Percentiles rank a stretch among this genome's conserved stretches.
These are phyloP conservation scores for Sphenodon punctatus DNA, from an alignment of 2,797 vertebrate species.

Conservation along the genomic window DNA sequence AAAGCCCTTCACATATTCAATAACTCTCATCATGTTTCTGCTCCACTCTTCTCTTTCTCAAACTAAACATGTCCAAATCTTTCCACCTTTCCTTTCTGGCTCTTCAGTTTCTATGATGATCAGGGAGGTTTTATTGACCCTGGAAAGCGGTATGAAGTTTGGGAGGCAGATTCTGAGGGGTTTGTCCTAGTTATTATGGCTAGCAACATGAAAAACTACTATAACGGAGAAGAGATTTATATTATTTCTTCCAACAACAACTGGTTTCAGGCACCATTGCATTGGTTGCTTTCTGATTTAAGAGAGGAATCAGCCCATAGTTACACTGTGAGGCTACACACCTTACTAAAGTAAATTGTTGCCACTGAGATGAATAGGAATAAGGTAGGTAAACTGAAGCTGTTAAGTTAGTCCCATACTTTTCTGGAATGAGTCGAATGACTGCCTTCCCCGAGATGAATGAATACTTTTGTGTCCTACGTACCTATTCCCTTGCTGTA, in stretches of 20 bases:
- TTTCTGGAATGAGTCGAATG: too few relatives aligned
- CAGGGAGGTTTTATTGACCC: background rate
- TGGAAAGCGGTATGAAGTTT: background rate
- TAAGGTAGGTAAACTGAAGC: too few relatives aligned
- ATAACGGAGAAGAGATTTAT: conserved; percentile 3
- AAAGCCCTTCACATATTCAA: too few relatives aligned
- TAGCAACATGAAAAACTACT: conserved; percentile 1
- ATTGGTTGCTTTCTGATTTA: conserved; percentile 44
- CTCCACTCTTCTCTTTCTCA: too few relatives aligned
- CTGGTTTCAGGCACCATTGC: conserved; percentile 17
- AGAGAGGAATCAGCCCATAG: background rate
- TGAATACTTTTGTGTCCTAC: too few relatives aligned
- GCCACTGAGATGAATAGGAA: too few relatives aligned
- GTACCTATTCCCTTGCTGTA: too few relatives aligned
- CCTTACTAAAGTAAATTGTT: background rate
- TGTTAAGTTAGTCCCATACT: too few relatives aligned
- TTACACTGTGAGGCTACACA: background rate
- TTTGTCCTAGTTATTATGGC: conserved; percentile 6
- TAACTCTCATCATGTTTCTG: too few relatives aligned
- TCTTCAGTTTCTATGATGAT: background rate
- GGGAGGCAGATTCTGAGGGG: conserved; percentile 3
- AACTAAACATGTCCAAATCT: too few relatives aligned
- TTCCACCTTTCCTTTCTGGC: too few relatives aligned
- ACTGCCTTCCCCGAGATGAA: too few relatives aligned
- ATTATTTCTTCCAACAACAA: conserved; percentile 47